Conservation (phyloP, 2,797 vertebrate species). For the Amphiprion clarkii region DNA sequence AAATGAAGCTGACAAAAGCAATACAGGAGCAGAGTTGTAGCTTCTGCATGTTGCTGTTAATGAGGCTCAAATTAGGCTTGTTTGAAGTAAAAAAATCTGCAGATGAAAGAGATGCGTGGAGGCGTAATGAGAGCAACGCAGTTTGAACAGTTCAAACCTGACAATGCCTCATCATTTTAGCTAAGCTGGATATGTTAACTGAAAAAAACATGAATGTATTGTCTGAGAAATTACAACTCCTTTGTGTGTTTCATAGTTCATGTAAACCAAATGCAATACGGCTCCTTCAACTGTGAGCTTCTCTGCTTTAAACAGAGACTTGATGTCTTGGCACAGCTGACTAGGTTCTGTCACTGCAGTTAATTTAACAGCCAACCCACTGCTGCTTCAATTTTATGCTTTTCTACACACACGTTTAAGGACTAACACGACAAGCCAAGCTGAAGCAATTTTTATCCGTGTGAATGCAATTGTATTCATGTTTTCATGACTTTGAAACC, state of each 20-base stretch:
- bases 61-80: conserved; percentile 36
- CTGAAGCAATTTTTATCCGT: neutral
- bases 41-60: conserved; percentile 27
- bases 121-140: neutral
- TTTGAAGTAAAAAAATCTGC: conserved; percentile 43
- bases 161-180: conserved; percentile 7
- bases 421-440: neutral
- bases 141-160: neutral
- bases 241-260: neutral
- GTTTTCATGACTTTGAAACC: too few species aligned
- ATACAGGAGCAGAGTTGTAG: conserved; percentile 12
- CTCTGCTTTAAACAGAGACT: neutral
- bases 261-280: neutral
- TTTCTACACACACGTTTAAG: neutral
- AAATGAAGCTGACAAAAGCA: conserved; percentile 29
- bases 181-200: neutral
- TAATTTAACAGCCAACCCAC: conserved; percentile 3
- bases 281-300: too few species aligned
- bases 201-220: neutral
- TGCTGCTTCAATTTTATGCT: conserved; percentile 7
- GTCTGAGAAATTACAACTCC: neutral
- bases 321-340: neutral
- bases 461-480: neutral
- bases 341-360: neutral
- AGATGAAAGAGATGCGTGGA: conserved; percentile 42